Evolutionary conservation across 2,797 vertebrate species (phyloP).

Genomic region (Sebastes jordani): DNA sequence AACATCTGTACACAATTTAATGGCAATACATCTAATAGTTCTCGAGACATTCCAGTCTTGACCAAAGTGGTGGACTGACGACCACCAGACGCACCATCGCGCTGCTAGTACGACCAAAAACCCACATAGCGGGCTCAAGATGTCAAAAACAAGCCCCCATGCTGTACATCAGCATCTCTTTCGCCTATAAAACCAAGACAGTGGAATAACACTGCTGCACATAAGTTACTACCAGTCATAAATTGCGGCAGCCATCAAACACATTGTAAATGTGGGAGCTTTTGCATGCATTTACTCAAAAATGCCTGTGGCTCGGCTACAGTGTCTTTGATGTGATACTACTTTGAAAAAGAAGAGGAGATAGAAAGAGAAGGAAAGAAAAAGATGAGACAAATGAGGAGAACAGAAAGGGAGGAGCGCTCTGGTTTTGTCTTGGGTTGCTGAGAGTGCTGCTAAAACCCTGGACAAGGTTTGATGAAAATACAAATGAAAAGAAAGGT

Average conservation of each 20-base stretch:
- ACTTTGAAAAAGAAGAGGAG: slow-evolving; percentile 39
- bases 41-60: not conserved
- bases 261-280: slow-evolving; percentile 7
- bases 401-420: slow-evolving; percentile 28
- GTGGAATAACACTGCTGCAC: slow-evolving; percentile 32
- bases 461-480: slow-evolving; percentile 36
- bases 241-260: slow-evolving; percentile 30
- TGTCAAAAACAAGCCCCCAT: not conserved
- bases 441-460: slow-evolving; percentile 16
- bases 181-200: slow-evolving; percentile 22
- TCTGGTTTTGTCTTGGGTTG: slow-evolving; percentile 18
- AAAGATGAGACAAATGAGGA: slow-evolving; percentile 25
- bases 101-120: not conserved
- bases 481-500: slow-evolving; percentile 27
- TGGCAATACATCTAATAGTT: not conserved
- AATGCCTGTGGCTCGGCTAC: slow-evolving; percentile 23
- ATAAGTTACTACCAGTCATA: slow-evolving; percentile 35
- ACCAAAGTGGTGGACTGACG: not conserved
- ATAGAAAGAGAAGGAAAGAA: slow-evolving; percentile 23
- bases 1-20: not conserved
- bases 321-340: slow-evolving; percentile 46
- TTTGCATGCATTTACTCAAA: slow-evolving; percentile 29
- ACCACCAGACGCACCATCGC: not conserved
- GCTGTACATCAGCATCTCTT: slow-evolving; percentile 5
- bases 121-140: not conserved